A percentile compares a stretch with the other conserved stretches of the same genome.
Evolutionary conservation across 2,888 invertebrate genomes (phyloP).

Genomic region (Venusia cambrica): DNA sequence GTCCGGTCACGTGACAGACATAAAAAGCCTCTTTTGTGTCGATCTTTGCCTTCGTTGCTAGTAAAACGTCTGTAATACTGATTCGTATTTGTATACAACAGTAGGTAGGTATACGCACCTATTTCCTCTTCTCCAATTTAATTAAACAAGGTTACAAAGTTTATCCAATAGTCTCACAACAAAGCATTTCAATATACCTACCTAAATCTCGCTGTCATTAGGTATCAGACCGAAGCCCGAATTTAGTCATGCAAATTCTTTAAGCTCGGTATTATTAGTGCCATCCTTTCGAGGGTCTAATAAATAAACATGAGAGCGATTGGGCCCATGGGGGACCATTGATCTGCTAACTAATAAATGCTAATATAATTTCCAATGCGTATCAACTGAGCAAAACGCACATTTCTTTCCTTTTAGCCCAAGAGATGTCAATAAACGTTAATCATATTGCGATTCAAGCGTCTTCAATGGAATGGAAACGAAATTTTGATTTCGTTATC

Average conservation of each 20-base stretch:
- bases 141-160: slow-evolving; percentile 1
- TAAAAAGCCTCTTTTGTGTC: too few relatives aligned
- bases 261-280: slow-evolving; percentile 58
- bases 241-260: slow-evolving; percentile 64
- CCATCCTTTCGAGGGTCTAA: slow-evolving; percentile 62
- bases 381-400: slow-evolving; percentile 40
- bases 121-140: not conserved
- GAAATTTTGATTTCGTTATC: too few relatives aligned
- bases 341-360: slow-evolving; percentile 64
- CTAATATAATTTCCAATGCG: slow-evolving; percentile 59
- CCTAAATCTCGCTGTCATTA: slow-evolving; percentile 31
- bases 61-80: too few relatives aligned
- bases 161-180: slow-evolving; percentile 7
- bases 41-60: too few relatives aligned
- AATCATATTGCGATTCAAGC: too few relatives aligned
- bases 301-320: slow-evolving; percentile 70
- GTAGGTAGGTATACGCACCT: too few relatives aligned
- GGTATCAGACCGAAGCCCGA: slow-evolving; percentile 34
- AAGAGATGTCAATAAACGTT: slow-evolving; percentile 34
- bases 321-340: slow-evolving; percentile 52
- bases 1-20: too few relatives aligned
- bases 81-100: too few relatives aligned
- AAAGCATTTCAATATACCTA: slow-evolving; percentile 20
- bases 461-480: too few relatives aligned
- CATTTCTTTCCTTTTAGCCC: slow-evolving; percentile 43